Base-by-base conservation (phyloP, 1,140 invertebrate species). In the Nasonia giraulti region DNA sequence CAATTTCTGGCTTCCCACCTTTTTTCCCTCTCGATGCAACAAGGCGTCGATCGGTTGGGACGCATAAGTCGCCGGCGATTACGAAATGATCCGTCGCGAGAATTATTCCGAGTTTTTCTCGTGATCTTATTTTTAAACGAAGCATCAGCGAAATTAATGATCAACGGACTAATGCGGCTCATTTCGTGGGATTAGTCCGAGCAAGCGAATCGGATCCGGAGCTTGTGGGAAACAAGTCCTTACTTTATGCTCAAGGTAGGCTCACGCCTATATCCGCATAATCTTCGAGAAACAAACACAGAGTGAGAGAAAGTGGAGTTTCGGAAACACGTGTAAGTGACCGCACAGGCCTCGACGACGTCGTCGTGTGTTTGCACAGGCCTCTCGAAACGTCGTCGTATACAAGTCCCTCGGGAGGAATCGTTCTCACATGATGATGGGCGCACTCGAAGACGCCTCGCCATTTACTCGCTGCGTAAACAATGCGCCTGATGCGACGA, bases 291-390 rank as follows among this genome's bases (percentile, higher is more conserved):
- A 11, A 79, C 88, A 89, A 88, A 89, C 85, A 89, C 6, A 17
- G 33, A 37, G 33, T 6, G 33, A 37, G 33, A 37, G 33, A 37
- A 37, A 37, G 33, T 37, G 33, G 33, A 37, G 33, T 37, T 37
- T 37, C 33, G 33, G 66, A 85, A 88, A 88, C 88, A 89, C 85
- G 78, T 87, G 87, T 88, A 88, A 88, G 47, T 83, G 87, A 37
- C 74, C 73, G 50, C 20, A 14, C 75, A 55, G 80, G 68, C 27
- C 27, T 27, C 27, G 27, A 27, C 27, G 27, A 27, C 33, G 33
- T 37, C 27, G 47, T 74, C 20, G n/a, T 7, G n/a, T 80, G 78
- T 80, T 85, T 75, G 78, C 83, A 23, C 83, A 80, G 40, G 47
- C 55, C 33, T 80, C 78, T 17, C 5, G 40, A n/a, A 82, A 40